Evolutionary conservation across 2,888 invertebrate genomes (phyloP).

Genomic region (Tinea trinotella): DNA sequence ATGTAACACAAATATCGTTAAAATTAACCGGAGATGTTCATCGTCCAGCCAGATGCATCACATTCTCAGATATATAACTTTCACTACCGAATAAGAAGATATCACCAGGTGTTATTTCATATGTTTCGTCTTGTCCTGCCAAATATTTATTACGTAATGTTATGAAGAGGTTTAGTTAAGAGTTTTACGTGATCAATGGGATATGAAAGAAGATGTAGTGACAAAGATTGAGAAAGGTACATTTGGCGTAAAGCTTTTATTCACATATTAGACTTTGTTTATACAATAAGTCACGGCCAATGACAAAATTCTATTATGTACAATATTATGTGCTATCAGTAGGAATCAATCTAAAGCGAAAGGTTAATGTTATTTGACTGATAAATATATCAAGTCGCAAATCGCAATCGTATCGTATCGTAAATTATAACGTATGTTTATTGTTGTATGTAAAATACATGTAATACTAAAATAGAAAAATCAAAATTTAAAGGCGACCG

Average conservation of each 20-base stretch:
- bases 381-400: not conserved
- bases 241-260: not conserved
- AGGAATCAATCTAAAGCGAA: not conserved
- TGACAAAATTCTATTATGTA: too few relatives aligned
- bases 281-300: not conserved
- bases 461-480: too few relatives aligned
- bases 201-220: too few relatives aligned
- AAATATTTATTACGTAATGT: not conserved
- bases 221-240: too few relatives aligned
- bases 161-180: not conserved
- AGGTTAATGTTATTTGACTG: not conserved
- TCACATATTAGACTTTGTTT: not conserved
- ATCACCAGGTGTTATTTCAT: not conserved
- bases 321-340: not conserved
- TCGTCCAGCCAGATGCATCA: slow-evolving; percentile 2
- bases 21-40: not conserved
- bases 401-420: too few relatives aligned
- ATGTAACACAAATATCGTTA: too few relatives aligned
- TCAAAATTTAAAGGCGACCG: too few relatives aligned
- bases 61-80: not conserved
- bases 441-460: too few relatives aligned
- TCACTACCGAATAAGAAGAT: slow-evolving; percentile 9
- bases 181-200: not conserved
- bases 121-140: not conserved
- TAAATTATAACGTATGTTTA: too few relatives aligned